Percentiles rank a stretch among this genome's conserved stretches.
Conservation (phyloP, 2,888 invertebrate genomes). For the Eupelmus urozonus region DNA sequence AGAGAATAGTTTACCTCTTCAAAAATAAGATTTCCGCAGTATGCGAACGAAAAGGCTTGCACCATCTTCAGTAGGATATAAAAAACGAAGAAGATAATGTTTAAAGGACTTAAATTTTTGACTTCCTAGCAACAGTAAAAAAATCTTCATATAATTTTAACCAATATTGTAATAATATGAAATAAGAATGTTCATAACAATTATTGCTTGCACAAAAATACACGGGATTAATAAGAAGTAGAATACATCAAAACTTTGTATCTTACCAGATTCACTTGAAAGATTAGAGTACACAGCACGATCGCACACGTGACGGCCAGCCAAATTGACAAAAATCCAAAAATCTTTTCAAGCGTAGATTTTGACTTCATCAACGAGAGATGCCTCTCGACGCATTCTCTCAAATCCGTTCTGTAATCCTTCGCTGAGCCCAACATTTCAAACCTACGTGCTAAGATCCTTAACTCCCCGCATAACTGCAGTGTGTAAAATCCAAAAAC, state of each 20-base stretch:
- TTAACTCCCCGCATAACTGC: conserved; percentile 63
- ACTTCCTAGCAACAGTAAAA: no score
- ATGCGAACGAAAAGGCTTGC: conserved; percentile 63
- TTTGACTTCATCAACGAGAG: conserved; percentile 56
- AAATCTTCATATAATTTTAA: no score
- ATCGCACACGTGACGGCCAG: conserved; percentile 62
- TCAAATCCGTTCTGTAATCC: conserved; percentile 50
- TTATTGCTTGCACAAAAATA: no score
- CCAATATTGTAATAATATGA: no score
- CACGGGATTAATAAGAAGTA: not conserved
- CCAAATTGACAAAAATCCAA: conserved; percentile 64
- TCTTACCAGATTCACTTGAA: conserved; percentile 57
- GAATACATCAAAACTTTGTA: no score
- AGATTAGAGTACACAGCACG: conserved; percentile 64
- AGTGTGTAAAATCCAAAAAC: conserved; percentile 65
- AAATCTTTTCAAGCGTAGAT: conserved; percentile 60
- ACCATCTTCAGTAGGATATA: conserved; percentile 55
- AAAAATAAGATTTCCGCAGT: conserved; percentile 61
- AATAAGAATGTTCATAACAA: no score
- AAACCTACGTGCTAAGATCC: conserved; percentile 58
- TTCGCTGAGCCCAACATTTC: conserved; percentile 19
- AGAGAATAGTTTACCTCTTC: conserved; percentile 53
- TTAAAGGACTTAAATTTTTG: not conserved
- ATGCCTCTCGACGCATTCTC: conserved; percentile 58
- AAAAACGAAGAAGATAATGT: not conserved